These are phyloP conservation scores for Pantherophis alleghaniensis DNA, from an alignment of 2,797 vertebrate genomes.

Conservation along the genomic window DNA sequence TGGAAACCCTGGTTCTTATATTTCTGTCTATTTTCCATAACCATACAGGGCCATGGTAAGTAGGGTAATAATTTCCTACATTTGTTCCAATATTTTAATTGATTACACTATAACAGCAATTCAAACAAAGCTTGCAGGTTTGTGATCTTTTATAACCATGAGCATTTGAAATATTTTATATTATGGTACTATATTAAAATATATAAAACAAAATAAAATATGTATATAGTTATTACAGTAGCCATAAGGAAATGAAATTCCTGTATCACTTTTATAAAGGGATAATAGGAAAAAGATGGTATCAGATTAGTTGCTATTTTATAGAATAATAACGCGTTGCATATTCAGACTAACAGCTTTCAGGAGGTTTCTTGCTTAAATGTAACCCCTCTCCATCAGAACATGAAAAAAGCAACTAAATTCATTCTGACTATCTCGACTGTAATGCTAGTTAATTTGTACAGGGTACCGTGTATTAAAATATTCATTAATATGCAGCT, in stretches of 20 bases:
- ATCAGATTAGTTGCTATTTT: slow-evolving; percentile 5
- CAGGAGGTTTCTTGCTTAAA: slow-evolving; percentile 1
- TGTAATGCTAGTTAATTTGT: background rate
- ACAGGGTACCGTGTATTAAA: slow-evolving; percentile 18
- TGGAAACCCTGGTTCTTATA: accelerated
- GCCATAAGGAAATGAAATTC: slow-evolving; percentile 26
- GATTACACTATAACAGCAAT: background rate
- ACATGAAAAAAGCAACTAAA: slow-evolving; percentile 13
- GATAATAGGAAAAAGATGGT: slow-evolving; percentile 1
- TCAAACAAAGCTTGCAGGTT: background rate
- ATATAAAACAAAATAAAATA: background rate
- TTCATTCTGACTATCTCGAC: slow-evolving; percentile 12
- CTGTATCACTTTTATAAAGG: slow-evolving; percentile 21
- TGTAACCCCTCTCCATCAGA: background rate
- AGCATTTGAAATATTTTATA: background rate
- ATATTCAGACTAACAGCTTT: slow-evolving; percentile 20
- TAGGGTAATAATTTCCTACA: slow-evolving; percentile 10
- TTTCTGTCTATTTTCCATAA: slow-evolving; percentile 1
- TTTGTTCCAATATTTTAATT: background rate
- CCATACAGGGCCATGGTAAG: background rate
- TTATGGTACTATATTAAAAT: background rate
- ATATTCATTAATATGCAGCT: slow-evolving; percentile 34
- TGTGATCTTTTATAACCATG: background rate
- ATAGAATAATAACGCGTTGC: slow-evolving; percentile 19
- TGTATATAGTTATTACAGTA: slow-evolving; percentile 13